Percentiles rank a stretch among this genome's conserved stretches.
phyloP scores from a whole-genome alignment of 2,113 vertebrate genomes.

The Mastomys coucha region DNA sequence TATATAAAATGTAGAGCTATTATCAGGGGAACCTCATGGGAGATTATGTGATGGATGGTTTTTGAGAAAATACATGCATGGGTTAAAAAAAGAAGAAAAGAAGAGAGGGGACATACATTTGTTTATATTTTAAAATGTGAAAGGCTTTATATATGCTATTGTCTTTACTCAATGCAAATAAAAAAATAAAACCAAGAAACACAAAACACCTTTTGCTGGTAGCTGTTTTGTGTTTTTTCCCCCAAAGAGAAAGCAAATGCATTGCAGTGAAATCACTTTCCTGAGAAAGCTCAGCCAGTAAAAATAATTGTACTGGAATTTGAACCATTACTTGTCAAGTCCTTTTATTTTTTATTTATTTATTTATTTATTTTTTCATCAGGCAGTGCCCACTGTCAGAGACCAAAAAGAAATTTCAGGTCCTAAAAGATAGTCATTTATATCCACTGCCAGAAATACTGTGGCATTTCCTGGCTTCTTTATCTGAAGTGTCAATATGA shows the following conservation, averaged over 20 bases:
- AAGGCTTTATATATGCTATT: background rate
- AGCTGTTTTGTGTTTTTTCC: background rate
- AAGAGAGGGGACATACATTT: background rate
- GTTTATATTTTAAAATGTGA: background rate
- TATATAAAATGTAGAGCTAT: constrained; percentile 73
- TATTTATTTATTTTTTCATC: background rate
- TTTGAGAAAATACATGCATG: constrained; percentile 21
- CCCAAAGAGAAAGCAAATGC: background rate
- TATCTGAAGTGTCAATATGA: constrained; percentile 7
- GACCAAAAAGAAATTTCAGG: background rate
- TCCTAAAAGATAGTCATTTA: background rate
- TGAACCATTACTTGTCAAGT: background rate
- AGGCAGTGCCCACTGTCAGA: background rate
- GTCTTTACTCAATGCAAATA: background rate
- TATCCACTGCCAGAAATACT: background rate
- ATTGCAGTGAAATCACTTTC: background rate
- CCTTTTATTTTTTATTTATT: background rate
- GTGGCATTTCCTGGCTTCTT: background rate
- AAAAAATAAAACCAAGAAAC: background rate
- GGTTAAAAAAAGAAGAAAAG: constrained; percentile 13
- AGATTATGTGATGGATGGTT: constrained; percentile 59
- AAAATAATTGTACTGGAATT: background rate
- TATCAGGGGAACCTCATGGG: constrained; percentile 49
- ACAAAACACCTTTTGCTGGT: background rate
- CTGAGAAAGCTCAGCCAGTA: background rate